Base-by-base conservation (phyloP, 1,140 invertebrate genomes). In the Musca domestica region DNA sequence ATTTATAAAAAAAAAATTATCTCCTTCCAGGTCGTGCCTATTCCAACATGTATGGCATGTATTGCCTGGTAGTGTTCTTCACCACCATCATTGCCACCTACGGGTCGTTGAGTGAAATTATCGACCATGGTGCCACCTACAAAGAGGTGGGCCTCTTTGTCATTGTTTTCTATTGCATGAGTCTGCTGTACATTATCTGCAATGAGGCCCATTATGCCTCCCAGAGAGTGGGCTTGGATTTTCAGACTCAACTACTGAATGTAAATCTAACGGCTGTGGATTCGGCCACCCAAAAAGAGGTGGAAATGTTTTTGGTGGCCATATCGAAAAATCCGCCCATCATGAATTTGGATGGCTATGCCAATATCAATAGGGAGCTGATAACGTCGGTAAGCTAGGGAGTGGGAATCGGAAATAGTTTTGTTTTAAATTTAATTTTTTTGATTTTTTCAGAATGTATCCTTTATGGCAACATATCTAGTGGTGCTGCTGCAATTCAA, bases 301-400 rank as follows among this genome's bases (percentile, higher is more conserved):
- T 90, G 12, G 85, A 89, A 71, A 89, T 90, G 88, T 88, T 90
- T 72, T 76, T 90, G n/a, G 86, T 88, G n/a, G 87, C 88, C 12
- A 89, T 90, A 48, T 84, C 86, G 17, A 89, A 89, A 75, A 89
- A 90, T 77, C 88, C 88, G 0, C 88, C 88, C 2, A 88, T 87
- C 30, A 89, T 89, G 88, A 89, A 89, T 79, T 78, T 90, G 46
- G 88, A 89, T 72, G 87, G 87, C 1, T 90, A 88, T 73, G 87
- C 88, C 3, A 87, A 88, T 73, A 88, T 90, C 58, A 89, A 89
- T 72, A 81, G 88, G 49, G 86, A 88, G 73, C 72, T 90, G n/a
- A 87, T 90, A 71, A 86, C 88, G 66, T 85, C 88, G 58, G 87
- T 88, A 80, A 85, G 79, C 14, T 48, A 41, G 34, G 34, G 10